Conservation (phyloP, 2,113 vertebrate genomes). For the Chaetodon trifascialis region DNA sequence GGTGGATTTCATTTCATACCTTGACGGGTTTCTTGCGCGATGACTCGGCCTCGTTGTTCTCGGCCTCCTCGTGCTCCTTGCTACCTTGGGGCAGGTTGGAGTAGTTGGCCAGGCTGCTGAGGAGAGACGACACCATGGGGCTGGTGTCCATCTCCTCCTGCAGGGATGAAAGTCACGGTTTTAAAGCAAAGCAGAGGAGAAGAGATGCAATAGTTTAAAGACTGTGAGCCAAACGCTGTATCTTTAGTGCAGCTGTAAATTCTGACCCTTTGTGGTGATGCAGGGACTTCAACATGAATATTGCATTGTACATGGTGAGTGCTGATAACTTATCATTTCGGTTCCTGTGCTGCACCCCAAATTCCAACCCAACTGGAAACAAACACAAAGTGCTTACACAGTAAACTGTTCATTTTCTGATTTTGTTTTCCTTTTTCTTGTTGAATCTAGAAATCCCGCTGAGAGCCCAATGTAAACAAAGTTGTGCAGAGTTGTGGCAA, state of each 20-base stretch:
- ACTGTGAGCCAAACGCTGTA: neutral
- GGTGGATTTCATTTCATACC: slow-evolving; percentile 52
- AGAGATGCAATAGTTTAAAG: neutral
- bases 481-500: slow-evolving; percentile 41
- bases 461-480: slow-evolving; percentile 53
- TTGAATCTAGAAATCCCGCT: slow-evolving; percentile 45
- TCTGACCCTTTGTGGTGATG: slow-evolving; percentile 1
- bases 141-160: slow-evolving; percentile 99
- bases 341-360: neutral
- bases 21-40: slow-evolving; percentile 82
- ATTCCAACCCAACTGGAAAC: slow-evolving; percentile 10
- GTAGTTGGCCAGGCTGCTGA: slow-evolving; percentile 98
- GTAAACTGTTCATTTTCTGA: slow-evolving; percentile 7
- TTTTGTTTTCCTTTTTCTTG: slow-evolving; percentile 17
- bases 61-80: slow-evolving; percentile 96
- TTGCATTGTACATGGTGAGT: neutral
- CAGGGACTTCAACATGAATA: neutral
- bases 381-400: neutral
- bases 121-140: slow-evolving; percentile 97
- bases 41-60: slow-evolving; percentile 92
- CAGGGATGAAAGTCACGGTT: slow-evolving; percentile 7
- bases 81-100: slow-evolving; percentile 97
- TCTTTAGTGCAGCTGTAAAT: neutral
- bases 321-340: slow-evolving; percentile 6
- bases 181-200: neutral